Evolutionary conservation across 2,888 invertebrate genomes (phyloP).

Genomic region (Hydraecia micacea): DNA sequence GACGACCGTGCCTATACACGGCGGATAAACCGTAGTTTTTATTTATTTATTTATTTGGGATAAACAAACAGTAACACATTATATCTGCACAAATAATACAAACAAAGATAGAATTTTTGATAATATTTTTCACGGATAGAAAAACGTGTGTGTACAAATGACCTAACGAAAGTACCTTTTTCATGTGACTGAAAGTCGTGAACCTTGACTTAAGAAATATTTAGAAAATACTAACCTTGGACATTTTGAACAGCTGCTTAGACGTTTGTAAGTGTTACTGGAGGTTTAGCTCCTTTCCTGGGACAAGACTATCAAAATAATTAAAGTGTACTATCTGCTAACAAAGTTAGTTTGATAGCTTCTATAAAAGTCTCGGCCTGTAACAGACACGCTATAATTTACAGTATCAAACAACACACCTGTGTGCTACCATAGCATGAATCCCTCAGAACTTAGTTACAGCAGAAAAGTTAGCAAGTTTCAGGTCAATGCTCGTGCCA

Average conservation of each 20-base stretch:
- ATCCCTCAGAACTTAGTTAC: neutral
- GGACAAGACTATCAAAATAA: neutral
- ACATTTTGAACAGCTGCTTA: too few species aligned
- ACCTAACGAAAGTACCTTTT: neutral
- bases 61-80: too few species aligned
- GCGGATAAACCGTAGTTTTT: too few species aligned
- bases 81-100: too few species aligned
- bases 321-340: conserved; percentile 3
- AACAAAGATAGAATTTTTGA: too few species aligned
- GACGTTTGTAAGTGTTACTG: neutral
- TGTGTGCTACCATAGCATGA: too few species aligned
- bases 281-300: neutral
- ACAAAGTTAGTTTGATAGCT: conserved; percentile 5
- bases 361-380: neutral
- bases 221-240: too few species aligned
- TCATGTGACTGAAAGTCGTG: neutral
- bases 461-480: neutral
- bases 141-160: too few species aligned
- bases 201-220: neutral
- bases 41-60: too few species aligned
- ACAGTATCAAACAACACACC: neutral
- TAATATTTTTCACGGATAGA: too few species aligned
- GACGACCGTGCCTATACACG: too few species aligned
- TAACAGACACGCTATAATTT: neutral
- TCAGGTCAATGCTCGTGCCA: neutral